Base-by-base conservation (phyloP, 2,888 invertebrate species). In the Agrochola lychnidis region DNA sequence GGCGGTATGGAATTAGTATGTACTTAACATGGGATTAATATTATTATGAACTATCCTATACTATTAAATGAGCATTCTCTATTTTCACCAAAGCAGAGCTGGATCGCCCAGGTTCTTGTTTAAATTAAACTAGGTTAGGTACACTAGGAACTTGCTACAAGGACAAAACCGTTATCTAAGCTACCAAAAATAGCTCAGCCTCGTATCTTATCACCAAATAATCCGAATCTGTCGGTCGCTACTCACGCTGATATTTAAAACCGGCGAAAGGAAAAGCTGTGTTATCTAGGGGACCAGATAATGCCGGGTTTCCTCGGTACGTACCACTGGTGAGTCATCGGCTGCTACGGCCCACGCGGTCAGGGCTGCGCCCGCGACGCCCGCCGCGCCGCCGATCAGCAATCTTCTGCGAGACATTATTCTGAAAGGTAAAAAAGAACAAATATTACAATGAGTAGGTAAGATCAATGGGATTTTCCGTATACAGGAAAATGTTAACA, bases 301-400 rank as follows among this genome's bases (percentile, higher is more conserved):
- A 81, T 77, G 45, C 6, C 66, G 76, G 81, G 78, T 78, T 82
- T 81, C 83, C 73, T 82, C 74, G 73, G 40, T 89, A 94, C 95
- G 85, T 89, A 96, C 96, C 63, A 85, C 93, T 7, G 93, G 93
- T 84, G 96, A 95, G 83, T 97, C 97, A 90, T 97, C 97, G 5
- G 97, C 97, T 53, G 97, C 93, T 62, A 98, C 92, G 67, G 97
- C 96, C 96, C 98, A 97, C 22, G 97, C 96, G 0, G 97, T 97
- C 25, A 97, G 86, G 59, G 97, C 97, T 66, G 97, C 97, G 80
- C 97, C 97, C 22, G 97, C 97, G 66, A 97, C 97, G 25, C 97
- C 97, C 2, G 97, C 97, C 81, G 97, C 95, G 70, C 97, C 97
- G 61, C 97, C 97, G 40, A 97, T 95, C 80, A 97, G 94, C 83